Percentiles rank a stretch among this genome's conserved stretches.
phyloP scores from a whole-genome alignment of 2,113 vertebrate genomes.

The Antigone vipio region DNA sequence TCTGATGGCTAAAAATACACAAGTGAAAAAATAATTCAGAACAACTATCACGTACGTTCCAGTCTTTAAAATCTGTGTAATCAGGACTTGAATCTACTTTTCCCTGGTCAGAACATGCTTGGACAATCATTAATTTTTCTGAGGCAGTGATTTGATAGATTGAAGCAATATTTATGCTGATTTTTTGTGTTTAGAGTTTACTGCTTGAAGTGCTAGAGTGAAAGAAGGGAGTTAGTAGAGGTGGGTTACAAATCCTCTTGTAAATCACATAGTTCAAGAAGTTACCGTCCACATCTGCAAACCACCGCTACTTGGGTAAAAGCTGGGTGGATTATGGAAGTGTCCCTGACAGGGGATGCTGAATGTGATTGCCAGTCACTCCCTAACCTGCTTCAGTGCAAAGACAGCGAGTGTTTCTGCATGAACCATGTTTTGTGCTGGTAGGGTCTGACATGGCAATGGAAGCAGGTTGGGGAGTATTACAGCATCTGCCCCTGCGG shows the following conservation, averaged over 20 bases:
- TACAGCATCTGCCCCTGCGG: neutral
- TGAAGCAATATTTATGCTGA: neutral
- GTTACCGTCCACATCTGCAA: fast-evolving
- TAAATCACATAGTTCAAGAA: neutral
- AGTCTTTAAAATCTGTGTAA: neutral
- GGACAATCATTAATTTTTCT: neutral
- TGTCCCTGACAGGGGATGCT: neutral
- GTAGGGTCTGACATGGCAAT: neutral
- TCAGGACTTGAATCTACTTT: neutral
- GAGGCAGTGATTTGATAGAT: neutral
- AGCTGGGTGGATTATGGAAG: neutral
- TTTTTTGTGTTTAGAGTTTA: neutral
- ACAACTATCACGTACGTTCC: fast-evolving
- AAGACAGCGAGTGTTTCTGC: neutral
- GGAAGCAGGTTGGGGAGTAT: too few relatives aligned
- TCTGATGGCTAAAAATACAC: neutral
- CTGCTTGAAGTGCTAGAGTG: neutral
- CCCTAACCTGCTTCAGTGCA: neutral
- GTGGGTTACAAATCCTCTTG: neutral
- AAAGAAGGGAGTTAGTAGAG: neutral
- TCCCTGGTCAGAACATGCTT: neutral
- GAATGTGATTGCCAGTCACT: neutral
- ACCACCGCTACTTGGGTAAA: neutral
- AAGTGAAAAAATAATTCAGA: neutral
- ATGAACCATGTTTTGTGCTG: neutral